A percentile compares a stretch with the other conserved stretches of the same genome.
phyloP scores from a whole-genome alignment of 1,140 invertebrate genomes.

The Papilio aristodemus region DNA sequence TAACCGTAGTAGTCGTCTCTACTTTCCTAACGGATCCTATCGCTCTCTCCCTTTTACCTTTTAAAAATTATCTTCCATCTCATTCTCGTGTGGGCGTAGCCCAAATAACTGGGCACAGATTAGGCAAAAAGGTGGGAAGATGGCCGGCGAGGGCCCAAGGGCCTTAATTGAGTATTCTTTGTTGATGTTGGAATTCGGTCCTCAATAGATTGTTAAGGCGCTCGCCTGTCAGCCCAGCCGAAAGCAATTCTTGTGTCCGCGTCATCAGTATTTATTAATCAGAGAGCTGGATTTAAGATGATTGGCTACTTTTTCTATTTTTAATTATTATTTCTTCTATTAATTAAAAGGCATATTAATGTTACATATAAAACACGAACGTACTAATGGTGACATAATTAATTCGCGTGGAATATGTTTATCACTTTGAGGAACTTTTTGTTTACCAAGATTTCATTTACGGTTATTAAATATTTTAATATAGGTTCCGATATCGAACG shows the following conservation, averaged over 20 bases:
- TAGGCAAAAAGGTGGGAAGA: slow-evolving; percentile 55
- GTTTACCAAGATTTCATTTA: no score
- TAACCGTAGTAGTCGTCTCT: slow-evolving; percentile 64
- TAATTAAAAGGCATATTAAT: background rate
- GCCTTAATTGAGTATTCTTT: slow-evolving; percentile 53
- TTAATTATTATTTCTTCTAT: background rate
- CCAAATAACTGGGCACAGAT: slow-evolving; percentile 47
- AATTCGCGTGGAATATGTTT: no score
- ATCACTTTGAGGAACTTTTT: no score
- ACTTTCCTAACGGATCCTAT: slow-evolving; percentile 63
- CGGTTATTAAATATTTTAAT: no score
- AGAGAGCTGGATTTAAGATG: background rate
- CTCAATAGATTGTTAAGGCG: slow-evolving; percentile 34
- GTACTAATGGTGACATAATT: no score
- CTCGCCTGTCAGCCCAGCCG: slow-evolving; percentile 27
- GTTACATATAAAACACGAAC: background rate
- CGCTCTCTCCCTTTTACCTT: slow-evolving; percentile 43
- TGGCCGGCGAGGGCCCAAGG: slow-evolving; percentile 43
- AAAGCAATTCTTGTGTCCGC: slow-evolving; percentile 21
- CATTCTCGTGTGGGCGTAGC: slow-evolving; percentile 53
- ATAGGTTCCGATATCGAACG: no score
- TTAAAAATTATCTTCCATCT: slow-evolving; percentile 37
- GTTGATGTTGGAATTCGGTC: slow-evolving; percentile 39
- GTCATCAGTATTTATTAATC: slow-evolving; percentile 26
- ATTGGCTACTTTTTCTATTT: slow-evolving; percentile 1